phyloP scores from a whole-genome alignment of 2,797 vertebrate species.

The Rhynchotus rufescens region DNA sequence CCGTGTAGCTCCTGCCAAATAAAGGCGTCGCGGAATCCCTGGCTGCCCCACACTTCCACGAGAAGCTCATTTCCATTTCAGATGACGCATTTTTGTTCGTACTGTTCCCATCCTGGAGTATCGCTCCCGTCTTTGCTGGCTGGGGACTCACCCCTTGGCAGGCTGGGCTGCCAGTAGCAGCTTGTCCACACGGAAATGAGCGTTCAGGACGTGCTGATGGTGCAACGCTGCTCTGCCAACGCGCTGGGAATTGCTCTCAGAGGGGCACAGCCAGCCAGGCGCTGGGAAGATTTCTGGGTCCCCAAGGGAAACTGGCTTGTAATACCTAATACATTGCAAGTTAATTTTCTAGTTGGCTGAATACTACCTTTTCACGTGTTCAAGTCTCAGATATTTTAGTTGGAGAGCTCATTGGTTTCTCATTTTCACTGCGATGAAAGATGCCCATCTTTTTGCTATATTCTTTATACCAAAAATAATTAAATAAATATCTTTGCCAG shows the following conservation, averaged over 20 bases:
- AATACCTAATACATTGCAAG: not conserved
- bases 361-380: not conserved
- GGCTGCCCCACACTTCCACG: not conserved
- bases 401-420: not conserved
- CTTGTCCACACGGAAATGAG: not conserved
- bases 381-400: not conserved
- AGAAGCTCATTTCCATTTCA: not conserved
- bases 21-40: not conserved
- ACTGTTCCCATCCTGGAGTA: not conserved
- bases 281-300: not conserved
- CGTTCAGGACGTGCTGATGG: not conserved
- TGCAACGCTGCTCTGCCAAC: fast-evolving
- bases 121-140: not conserved
- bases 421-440: not conserved
- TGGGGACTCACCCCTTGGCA: not conserved
- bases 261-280: not conserved
- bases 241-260: not conserved
- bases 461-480: not conserved
- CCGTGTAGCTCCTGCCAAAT: not conserved
- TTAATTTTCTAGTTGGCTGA: not conserved
- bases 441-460: not conserved
- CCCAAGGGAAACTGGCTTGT: too few relatives aligned
- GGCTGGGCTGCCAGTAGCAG: not conserved
- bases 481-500: not conserved
- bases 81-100: not conserved